Percentiles rank a stretch among this genome's conserved stretches.
Evolutionary conservation across 2,797 vertebrate genomes (phyloP).

Genomic region (Sciurus vulgaris): DNA sequence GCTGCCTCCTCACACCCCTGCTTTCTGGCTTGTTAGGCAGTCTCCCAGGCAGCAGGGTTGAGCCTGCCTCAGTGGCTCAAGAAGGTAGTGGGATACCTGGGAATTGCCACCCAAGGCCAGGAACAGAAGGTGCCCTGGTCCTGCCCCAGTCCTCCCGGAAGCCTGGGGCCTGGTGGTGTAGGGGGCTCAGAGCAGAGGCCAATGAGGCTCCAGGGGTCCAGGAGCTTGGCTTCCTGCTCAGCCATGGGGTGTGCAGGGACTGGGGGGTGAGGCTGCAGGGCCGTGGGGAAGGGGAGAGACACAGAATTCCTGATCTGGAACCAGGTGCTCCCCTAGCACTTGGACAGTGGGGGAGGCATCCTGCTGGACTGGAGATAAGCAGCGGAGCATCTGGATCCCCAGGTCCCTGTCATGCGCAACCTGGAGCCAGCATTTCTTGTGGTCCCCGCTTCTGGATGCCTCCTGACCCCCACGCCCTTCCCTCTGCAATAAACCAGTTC

Average conservation of each 20-base stretch:
- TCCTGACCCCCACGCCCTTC: not conserved
- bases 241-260: not conserved
- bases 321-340: not conserved
- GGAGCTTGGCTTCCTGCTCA: too few species aligned
- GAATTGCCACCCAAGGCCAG: not conserved
- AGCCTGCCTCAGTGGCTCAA: not conserved
- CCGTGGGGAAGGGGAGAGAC: not conserved
- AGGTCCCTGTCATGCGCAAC: rapidly evolving
- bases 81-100: not conserved
- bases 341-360: too few species aligned
- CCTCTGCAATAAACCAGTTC: not conserved
- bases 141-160: not conserved
- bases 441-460: not conserved
- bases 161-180: not conserved
- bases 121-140: not conserved
- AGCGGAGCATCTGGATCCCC: not conserved
- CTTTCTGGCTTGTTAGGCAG: not conserved
- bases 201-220: not conserved
- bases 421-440: not conserved
- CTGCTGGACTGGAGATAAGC: not conserved
- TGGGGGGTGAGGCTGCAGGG: not conserved
- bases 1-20: not conserved
- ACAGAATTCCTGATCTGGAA: not conserved
- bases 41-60: too few species aligned
- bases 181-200: too few species aligned